Conservation (phyloP, 2,888 invertebrate species). For the Calliopum simillimum region DNA sequence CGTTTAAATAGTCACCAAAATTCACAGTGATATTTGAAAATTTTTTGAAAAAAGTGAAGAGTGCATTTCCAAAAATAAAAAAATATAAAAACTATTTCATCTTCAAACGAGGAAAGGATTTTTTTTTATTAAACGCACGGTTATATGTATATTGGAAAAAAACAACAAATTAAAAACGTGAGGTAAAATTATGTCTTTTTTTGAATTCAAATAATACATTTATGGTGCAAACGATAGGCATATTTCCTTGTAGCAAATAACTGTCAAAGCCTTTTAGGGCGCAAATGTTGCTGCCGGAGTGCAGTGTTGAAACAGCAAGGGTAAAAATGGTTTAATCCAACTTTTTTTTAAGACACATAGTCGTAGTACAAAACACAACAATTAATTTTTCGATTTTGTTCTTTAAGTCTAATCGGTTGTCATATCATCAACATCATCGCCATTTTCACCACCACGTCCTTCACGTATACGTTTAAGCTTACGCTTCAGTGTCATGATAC, state of each 20-base stretch:
- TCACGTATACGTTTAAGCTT: constrained; percentile 67
- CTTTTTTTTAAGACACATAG: too few relatives aligned
- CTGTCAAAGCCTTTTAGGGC: too few relatives aligned
- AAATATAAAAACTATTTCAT: background rate
- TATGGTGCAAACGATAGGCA: constrained; percentile 9
- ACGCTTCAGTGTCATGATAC: constrained; percentile 66
- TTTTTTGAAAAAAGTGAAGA: too few relatives aligned
- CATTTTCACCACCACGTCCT: constrained; percentile 61
- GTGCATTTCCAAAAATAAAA: too few relatives aligned
- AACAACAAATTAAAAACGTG: background rate
- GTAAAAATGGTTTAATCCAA: too few relatives aligned
- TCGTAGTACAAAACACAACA: background rate
- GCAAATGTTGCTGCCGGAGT: too few relatives aligned
- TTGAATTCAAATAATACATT: constrained; percentile 15
- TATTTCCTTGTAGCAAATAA: background rate
- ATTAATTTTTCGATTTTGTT: constrained; percentile 29
- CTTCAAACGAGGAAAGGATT: background rate
- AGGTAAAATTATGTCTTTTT: constrained; percentile 22
- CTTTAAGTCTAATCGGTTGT: constrained; percentile 32
- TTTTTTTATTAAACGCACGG: too few relatives aligned
- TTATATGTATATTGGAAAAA: background rate
- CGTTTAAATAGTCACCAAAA: too few relatives aligned
- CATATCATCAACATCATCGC: constrained; percentile 58
- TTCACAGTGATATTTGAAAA: too few relatives aligned
- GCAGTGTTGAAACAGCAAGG: too few relatives aligned